Evolutionary conservation across 2,113 vertebrate species (phyloP), one percentile per base, ranked within the genome.

Genomic region (Sphaerodactylus townsendi): DNA sequence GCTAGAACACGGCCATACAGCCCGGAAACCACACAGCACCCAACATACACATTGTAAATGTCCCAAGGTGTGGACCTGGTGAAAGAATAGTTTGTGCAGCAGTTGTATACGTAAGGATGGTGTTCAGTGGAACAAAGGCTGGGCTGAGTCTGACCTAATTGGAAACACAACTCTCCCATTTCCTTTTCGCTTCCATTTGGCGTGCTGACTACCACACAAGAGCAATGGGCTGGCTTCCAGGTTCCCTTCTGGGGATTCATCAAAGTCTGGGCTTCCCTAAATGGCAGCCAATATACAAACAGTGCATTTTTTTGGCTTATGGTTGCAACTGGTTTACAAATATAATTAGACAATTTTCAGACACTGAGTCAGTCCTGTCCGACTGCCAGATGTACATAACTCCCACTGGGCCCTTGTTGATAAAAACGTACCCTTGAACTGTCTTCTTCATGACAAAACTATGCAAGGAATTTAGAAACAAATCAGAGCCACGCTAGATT

Each of bases 271-370:
- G 25, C 37, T 62, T 39, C 35, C 35, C 14, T 30, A 64, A 77
- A 77, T 87, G 13, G 75, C 33, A 87, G 39, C 2, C 64, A n/a
- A 68, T 1, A 1, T n/a, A 35, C 17, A 73, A 68, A 80, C 17
- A 50, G 35, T 23, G 25, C 0, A 4, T 66, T 30, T 39, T n/a
- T 86, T 44, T 41, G 84, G 33, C 50, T 56, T 87, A 25, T 9
- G 69, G 3, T 21, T 84, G 14, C 35, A 82, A 87, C 3, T n/a
- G 0, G 4, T 88, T 87, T 86, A 4, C 1, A 81, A 86, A 86
- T 84, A 62, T 23, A 84, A 68, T 62, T 39, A 88, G 41, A 80
- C 79, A 87, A 84, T 53, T 86, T 86, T 84, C 75, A 37, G 6
- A 30, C 59, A 2, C 19, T 85, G 37, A 85, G 39, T 48, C n/a